These are phyloP conservation scores for Rhea pennata DNA, from an alignment of 2,113 vertebrate species.

Conservation along the genomic window DNA sequence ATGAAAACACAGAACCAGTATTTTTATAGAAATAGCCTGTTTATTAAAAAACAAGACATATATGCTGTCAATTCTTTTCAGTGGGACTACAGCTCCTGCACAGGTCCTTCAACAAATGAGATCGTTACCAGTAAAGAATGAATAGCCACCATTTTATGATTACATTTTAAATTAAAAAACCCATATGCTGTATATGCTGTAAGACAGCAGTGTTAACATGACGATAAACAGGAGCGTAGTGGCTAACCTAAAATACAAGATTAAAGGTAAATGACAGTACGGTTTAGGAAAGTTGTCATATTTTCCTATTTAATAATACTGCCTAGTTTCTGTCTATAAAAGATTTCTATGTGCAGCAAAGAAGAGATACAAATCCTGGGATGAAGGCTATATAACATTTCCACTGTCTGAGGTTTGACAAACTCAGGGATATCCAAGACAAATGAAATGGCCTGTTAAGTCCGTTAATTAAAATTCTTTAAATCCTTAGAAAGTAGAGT, in stretches of 20 bases:
- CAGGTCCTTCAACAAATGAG: neutral
- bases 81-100: neutral
- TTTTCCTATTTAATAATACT: neutral
- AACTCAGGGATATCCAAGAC: neutral
- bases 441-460: neutral
- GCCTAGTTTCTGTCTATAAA: neutral
- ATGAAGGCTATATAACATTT: neutral
- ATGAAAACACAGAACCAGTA: slow-evolving; percentile 11
- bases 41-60: slow-evolving; percentile 7
- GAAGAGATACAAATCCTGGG: neutral
- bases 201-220: neutral
- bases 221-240: neutral
- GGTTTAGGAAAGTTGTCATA: neutral
- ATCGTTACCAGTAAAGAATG: neutral
- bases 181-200: neutral
- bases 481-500: neutral
- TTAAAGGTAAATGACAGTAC: neutral
- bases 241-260: neutral
- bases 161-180: neutral
- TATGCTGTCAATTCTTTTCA: neutral
- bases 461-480: neutral
- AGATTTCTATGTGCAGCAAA: neutral
- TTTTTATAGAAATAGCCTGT: neutral
- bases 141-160: neutral
- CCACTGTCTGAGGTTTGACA: neutral